Base-by-base conservation (phyloP, 1,140 invertebrate genomes). In the Kradibia gibbosae region DNA sequence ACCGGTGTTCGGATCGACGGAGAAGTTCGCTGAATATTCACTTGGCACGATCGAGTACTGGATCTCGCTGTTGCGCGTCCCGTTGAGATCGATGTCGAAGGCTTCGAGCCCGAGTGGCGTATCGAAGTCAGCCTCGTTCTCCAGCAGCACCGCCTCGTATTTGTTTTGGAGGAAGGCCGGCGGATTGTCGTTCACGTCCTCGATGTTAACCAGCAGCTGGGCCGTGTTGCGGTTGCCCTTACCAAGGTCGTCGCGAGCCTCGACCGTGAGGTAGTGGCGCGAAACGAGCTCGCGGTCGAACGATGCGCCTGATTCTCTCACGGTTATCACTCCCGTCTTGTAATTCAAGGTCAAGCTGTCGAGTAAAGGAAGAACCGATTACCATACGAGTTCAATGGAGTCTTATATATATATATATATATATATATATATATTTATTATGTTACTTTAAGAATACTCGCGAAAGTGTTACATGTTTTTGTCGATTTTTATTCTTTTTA, bases 201-300 rank as follows among this genome's bases (percentile, higher is more conserved):
- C 94, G 60, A 98, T 94, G 80, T 96, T 95, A 3, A 99, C 93
- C 5, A 96, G 94, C 5, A 99, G 90, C 89, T 98, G 97, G 3
- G 95, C 96, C 0, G 96, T 96, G 86, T 98, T 98, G 79, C 95
- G 92, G 89, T 97, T 97, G 71, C 97, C 98, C 84, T 93, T 93
- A 4, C 97, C 97, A 65, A 95, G 90, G 90, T 96, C 95, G 88
- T 99, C 98, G 84, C 96, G 92, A 0, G 97, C 98, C 89, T 99
- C 98, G 0, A 98, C 95, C 0, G 97, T 98, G 7, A 99, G 91
- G 91, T 96, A 98, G 91, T 98, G 97, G 11, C 95, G 93, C 0
- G 96, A 94, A 15, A 96, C 93, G 39, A 96, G 93, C 90, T 99
- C 98, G 42, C 98, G 92, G 90, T 99, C 98, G 86, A 99, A 97